These are phyloP conservation scores for Excalfactoria chinensis DNA, from an alignment of 2,113 vertebrate genomes.

Conservation along the genomic window DNA sequence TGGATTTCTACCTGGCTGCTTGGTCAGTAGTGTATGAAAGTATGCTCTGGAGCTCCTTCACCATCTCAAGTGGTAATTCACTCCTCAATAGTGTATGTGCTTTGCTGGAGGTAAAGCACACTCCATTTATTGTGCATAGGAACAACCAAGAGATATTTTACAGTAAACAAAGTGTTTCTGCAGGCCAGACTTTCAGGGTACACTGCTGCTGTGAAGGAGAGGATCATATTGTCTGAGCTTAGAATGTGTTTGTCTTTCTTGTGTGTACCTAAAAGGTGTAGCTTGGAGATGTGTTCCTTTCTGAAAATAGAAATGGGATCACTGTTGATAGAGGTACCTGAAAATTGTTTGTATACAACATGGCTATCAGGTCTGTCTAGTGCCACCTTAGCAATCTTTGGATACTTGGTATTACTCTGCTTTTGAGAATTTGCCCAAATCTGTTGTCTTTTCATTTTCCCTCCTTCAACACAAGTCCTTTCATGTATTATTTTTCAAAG, in stretches of 20 bases:
- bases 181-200: background rate
- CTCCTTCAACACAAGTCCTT: background rate
- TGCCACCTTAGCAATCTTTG: background rate
- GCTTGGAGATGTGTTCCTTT: background rate
- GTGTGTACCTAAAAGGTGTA: background rate
- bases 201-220: background rate
- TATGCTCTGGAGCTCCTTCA: background rate
- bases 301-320: background rate
- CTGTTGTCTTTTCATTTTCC: background rate
- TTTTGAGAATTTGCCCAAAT: background rate
- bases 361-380: background rate
- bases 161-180: background rate
- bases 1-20: slow-evolving; percentile 9
- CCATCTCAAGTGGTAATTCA: background rate
- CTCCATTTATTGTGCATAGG: background rate
- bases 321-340: background rate
- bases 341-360: background rate
- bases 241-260: background rate
- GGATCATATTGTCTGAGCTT: background rate
- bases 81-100: fast-evolving
- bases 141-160: background rate
- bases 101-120: background rate
- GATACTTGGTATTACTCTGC: background rate
- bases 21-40: background rate
- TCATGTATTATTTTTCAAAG: background rate